These are phyloP conservation scores for Geococcyx californianus DNA, from an alignment of 2,113 vertebrate genomes.

Conservation along the genomic window DNA sequence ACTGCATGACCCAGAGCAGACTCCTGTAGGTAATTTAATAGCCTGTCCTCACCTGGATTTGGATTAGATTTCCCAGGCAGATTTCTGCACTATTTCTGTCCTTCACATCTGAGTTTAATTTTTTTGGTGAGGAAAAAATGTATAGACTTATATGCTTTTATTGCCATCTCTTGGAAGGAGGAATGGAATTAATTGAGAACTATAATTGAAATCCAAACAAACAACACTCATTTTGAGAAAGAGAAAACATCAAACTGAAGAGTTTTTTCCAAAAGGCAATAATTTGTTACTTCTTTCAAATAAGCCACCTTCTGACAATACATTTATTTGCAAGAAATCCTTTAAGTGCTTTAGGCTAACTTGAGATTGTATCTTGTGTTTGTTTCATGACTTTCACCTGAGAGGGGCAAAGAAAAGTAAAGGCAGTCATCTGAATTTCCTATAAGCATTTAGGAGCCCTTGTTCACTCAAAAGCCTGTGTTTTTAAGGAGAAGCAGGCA, in stretches of 20 bases:
- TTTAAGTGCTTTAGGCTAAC: background rate
- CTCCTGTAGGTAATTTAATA: background rate
- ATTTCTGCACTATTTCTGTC: background rate
- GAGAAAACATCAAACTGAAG: background rate
- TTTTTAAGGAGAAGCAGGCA: background rate
- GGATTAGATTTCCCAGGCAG: background rate
- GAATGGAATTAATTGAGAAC: background rate
- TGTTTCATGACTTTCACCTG: background rate
- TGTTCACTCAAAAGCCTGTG: background rate
- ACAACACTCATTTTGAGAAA: background rate
- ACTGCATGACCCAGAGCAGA: constrained; percentile 4
- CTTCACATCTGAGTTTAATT: background rate
- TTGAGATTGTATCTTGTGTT: background rate
- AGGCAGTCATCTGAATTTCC: background rate
- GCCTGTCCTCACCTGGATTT: background rate
- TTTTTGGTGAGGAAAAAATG: background rate
- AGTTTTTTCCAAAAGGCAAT: background rate
- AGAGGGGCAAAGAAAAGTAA: background rate
- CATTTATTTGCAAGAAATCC: background rate
- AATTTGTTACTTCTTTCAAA: background rate
- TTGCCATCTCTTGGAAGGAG: background rate
- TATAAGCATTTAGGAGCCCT: background rate
- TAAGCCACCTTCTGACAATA: background rate
- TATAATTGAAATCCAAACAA: background rate
- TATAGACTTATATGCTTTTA: background rate